phyloP scores from a whole-genome alignment of 2,113 vertebrate genomes.

The Bufo gargarizans region DNA sequence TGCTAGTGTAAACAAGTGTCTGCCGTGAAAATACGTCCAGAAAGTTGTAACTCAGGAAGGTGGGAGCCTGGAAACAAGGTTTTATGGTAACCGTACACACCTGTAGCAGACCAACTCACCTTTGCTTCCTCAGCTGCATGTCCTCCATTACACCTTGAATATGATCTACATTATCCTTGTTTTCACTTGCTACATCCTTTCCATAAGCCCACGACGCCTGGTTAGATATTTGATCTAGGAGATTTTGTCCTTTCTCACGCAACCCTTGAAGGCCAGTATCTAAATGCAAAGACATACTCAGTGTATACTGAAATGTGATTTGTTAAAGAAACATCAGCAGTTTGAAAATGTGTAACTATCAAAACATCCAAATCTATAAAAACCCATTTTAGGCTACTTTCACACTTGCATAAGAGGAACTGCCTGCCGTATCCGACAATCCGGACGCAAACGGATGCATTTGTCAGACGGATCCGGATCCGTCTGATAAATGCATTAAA shows the following conservation, averaged over 20 bases:
- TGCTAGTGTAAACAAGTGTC: too few species aligned
- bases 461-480: too few species aligned
- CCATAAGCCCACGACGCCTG: conserved; percentile 88
- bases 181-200: conserved; percentile 86
- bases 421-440: too few species aligned
- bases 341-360: background rate
- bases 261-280: conserved; percentile 82
- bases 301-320: background rate
- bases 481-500: too few species aligned
- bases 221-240: conserved; percentile 92
- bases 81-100: background rate
- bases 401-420: too few species aligned
- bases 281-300: conserved; percentile 56
- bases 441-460: too few species aligned
- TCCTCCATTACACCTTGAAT: conserved; percentile 97
- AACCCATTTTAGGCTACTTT: too few species aligned
- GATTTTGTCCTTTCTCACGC: conserved; percentile 90
- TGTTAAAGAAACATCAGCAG: background rate
- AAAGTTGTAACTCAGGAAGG: too few species aligned
- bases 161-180: conserved; percentile 92
- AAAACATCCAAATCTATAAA: too few species aligned
- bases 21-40: too few species aligned
- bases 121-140: conserved; percentile 98
- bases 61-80: too few species aligned
- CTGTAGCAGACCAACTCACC: conserved; percentile 68